Conservation (phyloP, 1,140 invertebrate genomes). For the Macrotrachela quadricornifera region DNA sequence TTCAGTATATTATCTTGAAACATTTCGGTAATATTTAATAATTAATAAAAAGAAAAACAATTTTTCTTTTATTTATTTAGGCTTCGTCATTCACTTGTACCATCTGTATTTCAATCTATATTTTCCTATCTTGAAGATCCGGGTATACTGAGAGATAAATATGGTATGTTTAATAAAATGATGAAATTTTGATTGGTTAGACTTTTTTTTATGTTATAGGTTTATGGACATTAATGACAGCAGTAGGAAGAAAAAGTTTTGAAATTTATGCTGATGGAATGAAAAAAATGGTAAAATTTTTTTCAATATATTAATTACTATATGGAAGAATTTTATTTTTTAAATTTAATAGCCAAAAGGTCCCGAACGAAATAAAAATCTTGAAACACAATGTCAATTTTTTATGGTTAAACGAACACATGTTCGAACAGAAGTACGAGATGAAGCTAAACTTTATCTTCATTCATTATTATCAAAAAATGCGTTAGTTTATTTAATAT, state of each 20-base stretch:
- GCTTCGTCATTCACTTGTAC: slow-evolving; percentile 10
- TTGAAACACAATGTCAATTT: slow-evolving; percentile 81
- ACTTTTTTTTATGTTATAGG: slow-evolving; percentile 24
- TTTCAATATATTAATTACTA: slow-evolving; percentile 31
- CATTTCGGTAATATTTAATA: slow-evolving; percentile 46
- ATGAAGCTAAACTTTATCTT: slow-evolving; percentile 87
- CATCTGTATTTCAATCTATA: slow-evolving; percentile 53
- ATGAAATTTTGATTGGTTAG: no score
- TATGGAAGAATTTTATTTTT: no score
- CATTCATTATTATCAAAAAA: slow-evolving; percentile 84
- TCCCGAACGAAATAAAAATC: slow-evolving; percentile 56
- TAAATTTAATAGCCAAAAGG: slow-evolving; percentile 31
- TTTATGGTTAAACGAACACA: slow-evolving; percentile 89
- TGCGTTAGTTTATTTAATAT: slow-evolving; percentile 73
- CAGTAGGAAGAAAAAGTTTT: slow-evolving; percentile 28
- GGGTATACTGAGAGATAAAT: slow-evolving; percentile 83
- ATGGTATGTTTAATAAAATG: slow-evolving; percentile 71
- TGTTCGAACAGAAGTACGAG: slow-evolving; percentile 70
- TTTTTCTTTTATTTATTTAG: background rate
- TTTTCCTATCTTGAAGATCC: slow-evolving; percentile 73
- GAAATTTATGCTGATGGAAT: slow-evolving; percentile 49
- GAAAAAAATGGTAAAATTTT: slow-evolving; percentile 26
- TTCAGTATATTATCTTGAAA: slow-evolving; percentile 86
- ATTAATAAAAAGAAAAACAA: no score
- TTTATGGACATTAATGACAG: slow-evolving; percentile 79